Percentiles rank a stretch among this genome's conserved stretches.
These are phyloP conservation scores for Dyspetes luteomarginatus DNA, from an alignment of 2,888 invertebrate genomes.

Conservation along the genomic window DNA sequence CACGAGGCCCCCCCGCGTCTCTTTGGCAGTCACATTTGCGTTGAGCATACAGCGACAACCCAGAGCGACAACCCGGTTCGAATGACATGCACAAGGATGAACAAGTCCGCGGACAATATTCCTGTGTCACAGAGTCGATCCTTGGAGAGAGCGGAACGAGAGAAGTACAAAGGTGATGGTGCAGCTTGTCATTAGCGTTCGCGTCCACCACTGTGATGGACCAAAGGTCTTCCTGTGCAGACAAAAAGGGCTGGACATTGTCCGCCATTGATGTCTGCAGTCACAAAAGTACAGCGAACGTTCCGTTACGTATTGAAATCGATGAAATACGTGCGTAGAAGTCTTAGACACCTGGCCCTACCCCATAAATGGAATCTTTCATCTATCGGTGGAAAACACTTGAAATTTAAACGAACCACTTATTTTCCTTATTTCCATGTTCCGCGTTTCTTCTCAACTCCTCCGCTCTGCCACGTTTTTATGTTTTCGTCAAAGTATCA, in stretches of 20 bases:
- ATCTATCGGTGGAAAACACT: no score
- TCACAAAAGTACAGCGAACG: not conserved
- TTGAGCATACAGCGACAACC: not conserved
- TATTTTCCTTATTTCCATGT: no score
- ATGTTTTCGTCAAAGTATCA: no score
- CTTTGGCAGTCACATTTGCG: constrained; percentile 7
- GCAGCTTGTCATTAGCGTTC: constrained; percentile 55
- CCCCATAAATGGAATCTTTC: no score
- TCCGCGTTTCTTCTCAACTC: no score
- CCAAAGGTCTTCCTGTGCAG: not conserved
- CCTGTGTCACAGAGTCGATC: constrained; percentile 34
- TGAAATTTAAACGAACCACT: no score
- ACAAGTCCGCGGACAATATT: constrained; percentile 36
- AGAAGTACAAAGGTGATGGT: constrained; percentile 50
- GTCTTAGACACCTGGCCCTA: not conserved
- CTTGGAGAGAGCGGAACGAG: constrained; percentile 40
- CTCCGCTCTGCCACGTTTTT: no score
- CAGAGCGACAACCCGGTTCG: constrained; percentile 26
- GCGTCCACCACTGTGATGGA: constrained; percentile 1
- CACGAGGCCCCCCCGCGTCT: not conserved
- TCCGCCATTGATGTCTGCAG: not conserved
- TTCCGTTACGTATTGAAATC: no score
- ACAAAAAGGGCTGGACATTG: not conserved
- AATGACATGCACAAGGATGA: constrained; percentile 47
- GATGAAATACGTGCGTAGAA: not conserved